Conservation (phyloP, 1,140 invertebrate species). For the Fragariocoptes setiger region DNA sequence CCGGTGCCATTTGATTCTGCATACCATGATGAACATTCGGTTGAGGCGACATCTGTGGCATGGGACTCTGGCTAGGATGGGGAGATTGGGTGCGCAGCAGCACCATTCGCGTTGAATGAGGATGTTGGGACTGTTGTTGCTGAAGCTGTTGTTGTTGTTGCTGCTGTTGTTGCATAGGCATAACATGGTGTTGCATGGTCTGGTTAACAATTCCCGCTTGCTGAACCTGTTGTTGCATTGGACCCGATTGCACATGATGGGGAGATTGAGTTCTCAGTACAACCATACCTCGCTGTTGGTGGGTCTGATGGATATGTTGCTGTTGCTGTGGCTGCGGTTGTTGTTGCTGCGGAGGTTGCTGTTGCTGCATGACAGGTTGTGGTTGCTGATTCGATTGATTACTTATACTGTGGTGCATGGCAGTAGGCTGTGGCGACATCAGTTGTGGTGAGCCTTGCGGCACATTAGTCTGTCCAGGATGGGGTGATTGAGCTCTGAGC, state of each 20-base stretch:
- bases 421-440: background rate
- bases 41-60: background rate
- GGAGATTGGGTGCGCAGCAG: background rate
- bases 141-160: background rate
- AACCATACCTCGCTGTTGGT: background rate
- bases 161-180: background rate
- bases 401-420: background rate
- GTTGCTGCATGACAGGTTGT: no score
- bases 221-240: background rate
- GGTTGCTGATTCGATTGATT: background rate
- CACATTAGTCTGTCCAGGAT: background rate
- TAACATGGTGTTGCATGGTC: background rate
- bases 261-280: background rate
- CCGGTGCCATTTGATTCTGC: background rate
- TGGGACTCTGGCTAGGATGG: background rate
- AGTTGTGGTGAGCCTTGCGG: background rate
- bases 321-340: conserved; percentile 1
- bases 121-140: background rate
- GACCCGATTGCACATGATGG: background rate
- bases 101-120: background rate
- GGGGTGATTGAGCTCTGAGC: background rate
- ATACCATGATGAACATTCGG: background rate
- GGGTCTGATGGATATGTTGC: background rate
- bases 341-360: background rate
- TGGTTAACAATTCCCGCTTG: background rate